Base-by-base conservation (phyloP, 2,113 vertebrate genomes). In the Oncorhynchus clarkii region DNA sequence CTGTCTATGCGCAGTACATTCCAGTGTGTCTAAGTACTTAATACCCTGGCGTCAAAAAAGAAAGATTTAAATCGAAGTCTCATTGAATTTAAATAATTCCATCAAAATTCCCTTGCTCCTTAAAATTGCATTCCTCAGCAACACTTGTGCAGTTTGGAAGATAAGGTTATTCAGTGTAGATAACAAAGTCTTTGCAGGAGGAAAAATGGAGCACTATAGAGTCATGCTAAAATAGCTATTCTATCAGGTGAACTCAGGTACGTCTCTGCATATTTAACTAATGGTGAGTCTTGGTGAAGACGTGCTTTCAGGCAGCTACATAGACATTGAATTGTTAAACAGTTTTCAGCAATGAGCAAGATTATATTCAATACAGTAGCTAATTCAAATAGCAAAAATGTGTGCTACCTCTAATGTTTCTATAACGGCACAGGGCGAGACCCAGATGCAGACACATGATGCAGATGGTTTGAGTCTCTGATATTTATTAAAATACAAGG, bases 81-180 rank as follows among this genome's bases (percentile, higher is more conserved):
- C 65, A n/a, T 54, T 79, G 66, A 54, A 39, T 78, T 80, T 82
- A 70, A 89, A 88, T 86, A 80, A 87, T 85, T 85, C 75, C 80
- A 78, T 82, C 76, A 72, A 70, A 59, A 29, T 87, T 68, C n/a
- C 78, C 24, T 78, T 81, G 78, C 78, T 87, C 80, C 70, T 70
- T 75, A 76, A 82, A 87, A 79, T 60, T 81, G 85, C 82, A 34
- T 65, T 83, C 27, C 82, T 87, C 86, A 88, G 87, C 87, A 77
- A 54, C 73, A 81, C 76, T 80, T 27, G 68, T 45, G 68, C 54
- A 73, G 79, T 80, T 76, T 69, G 22, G 39, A 9, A 87, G 85
- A 86, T 89, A 34, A 88, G 80, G 71, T 78, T 81, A 64, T 80
- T 34, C 70, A 57, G 34, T 70, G 80, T 89, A 85, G 82, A 89